Evolutionary conservation across 2,797 vertebrate genomes (phyloP).

Genomic region (Danionella dracula): DNA sequence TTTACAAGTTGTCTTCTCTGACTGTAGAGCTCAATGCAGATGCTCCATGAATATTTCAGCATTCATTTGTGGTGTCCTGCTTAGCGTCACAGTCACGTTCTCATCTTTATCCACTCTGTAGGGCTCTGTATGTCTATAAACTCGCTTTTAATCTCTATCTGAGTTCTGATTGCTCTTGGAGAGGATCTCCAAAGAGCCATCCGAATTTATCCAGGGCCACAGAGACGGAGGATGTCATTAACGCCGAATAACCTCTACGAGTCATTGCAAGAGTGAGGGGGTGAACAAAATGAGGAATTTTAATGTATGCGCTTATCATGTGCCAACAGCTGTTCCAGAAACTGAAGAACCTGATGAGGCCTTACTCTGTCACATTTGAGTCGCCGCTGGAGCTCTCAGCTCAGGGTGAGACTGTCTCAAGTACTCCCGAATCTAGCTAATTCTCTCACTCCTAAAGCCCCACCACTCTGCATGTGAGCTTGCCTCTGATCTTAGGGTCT

Average conservation of each 20-base stretch:
- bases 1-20: too few species aligned
- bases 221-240: slow-evolving; percentile 7
- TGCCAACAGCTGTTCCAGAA: slow-evolving; percentile 91
- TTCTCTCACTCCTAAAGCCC: slow-evolving; percentile 10
- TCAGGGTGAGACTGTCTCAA: slow-evolving; percentile 77
- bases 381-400: slow-evolving; percentile 96
- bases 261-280: background rate
- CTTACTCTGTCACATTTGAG: slow-evolving; percentile 90
- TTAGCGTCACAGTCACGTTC: background rate
- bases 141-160: background rate
- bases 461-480: too few species aligned
- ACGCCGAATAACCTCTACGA: slow-evolving; percentile 30
- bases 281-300: slow-evolving; percentile 34
- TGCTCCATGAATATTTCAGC: background rate
- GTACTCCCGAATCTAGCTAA: background rate
- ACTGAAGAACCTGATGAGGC: slow-evolving; percentile 97
- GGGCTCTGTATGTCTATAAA: background rate
- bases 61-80: background rate
- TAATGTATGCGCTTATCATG: slow-evolving; percentile 61
- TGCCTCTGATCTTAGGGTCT: too few species aligned
- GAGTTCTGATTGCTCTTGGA: background rate
- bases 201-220: slow-evolving; percentile 8
- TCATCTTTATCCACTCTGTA: background rate
- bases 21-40: background rate
- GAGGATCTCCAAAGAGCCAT: slow-evolving; percentile 21